A percentile compares a stretch with the other conserved stretches of the same genome.
These are phyloP conservation scores for Orthonyx spaldingii DNA, from an alignment of 2,113 vertebrate genomes.

Conservation along the genomic window DNA sequence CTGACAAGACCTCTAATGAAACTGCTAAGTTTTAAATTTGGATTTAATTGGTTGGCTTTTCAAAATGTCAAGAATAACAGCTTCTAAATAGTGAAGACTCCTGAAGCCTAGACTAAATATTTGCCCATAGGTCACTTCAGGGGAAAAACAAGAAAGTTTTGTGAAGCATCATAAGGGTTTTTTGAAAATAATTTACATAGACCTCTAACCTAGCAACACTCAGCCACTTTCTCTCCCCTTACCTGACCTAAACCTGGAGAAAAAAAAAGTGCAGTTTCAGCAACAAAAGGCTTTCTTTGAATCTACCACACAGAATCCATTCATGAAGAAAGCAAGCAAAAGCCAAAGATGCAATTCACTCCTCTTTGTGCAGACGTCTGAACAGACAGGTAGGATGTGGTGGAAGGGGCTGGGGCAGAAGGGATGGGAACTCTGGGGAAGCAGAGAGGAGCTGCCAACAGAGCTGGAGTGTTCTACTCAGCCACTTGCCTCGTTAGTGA, in stretches of 20 bases:
- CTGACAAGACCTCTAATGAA: background rate
- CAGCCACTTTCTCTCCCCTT: background rate
- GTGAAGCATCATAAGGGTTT: background rate
- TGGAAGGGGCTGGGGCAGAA: background rate
- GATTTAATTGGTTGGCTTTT: background rate
- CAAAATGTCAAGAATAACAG: background rate
- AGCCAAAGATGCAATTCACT: background rate
- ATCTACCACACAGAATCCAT: background rate
- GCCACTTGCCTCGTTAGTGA: accelerated
- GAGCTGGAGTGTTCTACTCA: background rate
- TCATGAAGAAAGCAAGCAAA: background rate
- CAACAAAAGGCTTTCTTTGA: background rate
- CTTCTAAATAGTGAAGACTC: background rate
- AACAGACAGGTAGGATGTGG: background rate
- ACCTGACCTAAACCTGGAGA: background rate
- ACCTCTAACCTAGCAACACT: background rate
- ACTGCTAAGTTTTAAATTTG: background rate
- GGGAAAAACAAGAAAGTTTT: background rate
- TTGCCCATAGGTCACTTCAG: background rate
- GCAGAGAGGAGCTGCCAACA: background rate
- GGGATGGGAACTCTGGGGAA: background rate
- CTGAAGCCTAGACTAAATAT: constrained; percentile 12
- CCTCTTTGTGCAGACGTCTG: background rate
- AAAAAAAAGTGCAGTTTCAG: background rate
- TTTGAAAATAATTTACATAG: background rate